Percentiles rank a stretch among this genome's conserved stretches.
phyloP scores from a whole-genome alignment of 2,797 vertebrate species.

The Ibycter americanus region DNA sequence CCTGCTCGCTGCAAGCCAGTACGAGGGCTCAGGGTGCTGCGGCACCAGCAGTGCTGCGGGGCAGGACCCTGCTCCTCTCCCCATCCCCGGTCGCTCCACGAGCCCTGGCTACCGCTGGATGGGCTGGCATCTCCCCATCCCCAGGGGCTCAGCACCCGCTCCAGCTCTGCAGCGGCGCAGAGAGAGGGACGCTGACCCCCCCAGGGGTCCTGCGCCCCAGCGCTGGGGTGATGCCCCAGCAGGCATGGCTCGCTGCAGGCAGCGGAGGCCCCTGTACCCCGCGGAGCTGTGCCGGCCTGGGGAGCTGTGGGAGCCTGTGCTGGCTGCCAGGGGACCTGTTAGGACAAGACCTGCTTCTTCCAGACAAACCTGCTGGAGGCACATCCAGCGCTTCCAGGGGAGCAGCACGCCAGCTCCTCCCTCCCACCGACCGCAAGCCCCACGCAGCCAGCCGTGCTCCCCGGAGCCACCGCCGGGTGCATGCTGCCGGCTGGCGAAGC shows the following conservation, averaged over 20 bases:
- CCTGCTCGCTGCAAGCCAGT: not conserved
- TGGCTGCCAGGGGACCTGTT: constrained; percentile 59
- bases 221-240: accelerated
- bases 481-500: accelerated
- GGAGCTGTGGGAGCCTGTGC: not conserved
- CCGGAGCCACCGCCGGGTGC: not conserved
- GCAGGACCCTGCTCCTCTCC: not conserved
- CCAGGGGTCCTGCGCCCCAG: accelerated
- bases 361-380: constrained; percentile 65
- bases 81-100: accelerated
- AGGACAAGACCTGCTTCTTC: constrained; percentile 68
- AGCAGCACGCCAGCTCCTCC: constrained; percentile 30
- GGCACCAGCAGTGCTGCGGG: not conserved
- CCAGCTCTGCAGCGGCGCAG: not conserved
- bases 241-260: accelerated
- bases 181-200: not conserved
- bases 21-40: accelerated
- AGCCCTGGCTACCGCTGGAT: not conserved
- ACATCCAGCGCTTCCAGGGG: constrained; percentile 11
- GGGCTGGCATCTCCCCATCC: accelerated
- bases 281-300: not conserved
- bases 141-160: accelerated
- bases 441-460: accelerated
- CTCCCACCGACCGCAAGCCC: not conserved
- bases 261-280: not conserved